Evolutionary conservation across 2,797 vertebrate species (phyloP), one percentile per base, ranked within the genome.

Genomic region (Harpagifer antarcticus): DNA sequence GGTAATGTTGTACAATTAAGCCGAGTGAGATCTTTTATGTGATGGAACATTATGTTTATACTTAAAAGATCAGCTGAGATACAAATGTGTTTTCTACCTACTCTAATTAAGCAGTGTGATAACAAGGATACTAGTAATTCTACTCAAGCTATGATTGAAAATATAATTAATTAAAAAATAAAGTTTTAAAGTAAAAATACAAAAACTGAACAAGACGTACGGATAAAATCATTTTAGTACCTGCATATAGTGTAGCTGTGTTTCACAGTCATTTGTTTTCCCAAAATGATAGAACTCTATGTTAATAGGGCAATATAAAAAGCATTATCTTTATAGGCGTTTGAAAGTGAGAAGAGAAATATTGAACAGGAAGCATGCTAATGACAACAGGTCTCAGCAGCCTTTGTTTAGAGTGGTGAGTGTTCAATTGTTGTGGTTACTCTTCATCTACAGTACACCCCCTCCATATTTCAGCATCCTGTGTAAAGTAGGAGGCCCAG

Each of bases 401-500:
- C 55, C 58, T 53, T 53, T 68, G 62, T 86, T 79, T 76, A 65
- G 79, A 81, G 76, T 78, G 68, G 64, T 61, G 62, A 75, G 52
- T 61, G 57, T 65, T 83, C 72, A 68, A 82, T 79, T 88, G 82
- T 89, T 92, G 89, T 89, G 90, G 91, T 90, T 72, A 57, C 78
- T 88, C 70, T 85, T 83, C 82, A 60, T 53, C 73, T 27, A 83
- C 76, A 88, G 62, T 82, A 69, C 78, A 54, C 60, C 66, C 53
- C 49, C 74, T 68, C 72, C 71, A 43, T 71, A 68, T 77, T 78
- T 82, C 84, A 70, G 89, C 89, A 90, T 92, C 91, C 89, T 90
- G 90, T 90, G 75, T 81, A 68, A 40, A 70, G 59, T 70, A 44
- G 11, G 67, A 77, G 64, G 76, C 68, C 60, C 49, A 55, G 3